These are phyloP conservation scores for mouse (Mus musculus) DNA, from an alignment of 2,113 vertebrate genomes.

Conservation along the genomic window DNA sequence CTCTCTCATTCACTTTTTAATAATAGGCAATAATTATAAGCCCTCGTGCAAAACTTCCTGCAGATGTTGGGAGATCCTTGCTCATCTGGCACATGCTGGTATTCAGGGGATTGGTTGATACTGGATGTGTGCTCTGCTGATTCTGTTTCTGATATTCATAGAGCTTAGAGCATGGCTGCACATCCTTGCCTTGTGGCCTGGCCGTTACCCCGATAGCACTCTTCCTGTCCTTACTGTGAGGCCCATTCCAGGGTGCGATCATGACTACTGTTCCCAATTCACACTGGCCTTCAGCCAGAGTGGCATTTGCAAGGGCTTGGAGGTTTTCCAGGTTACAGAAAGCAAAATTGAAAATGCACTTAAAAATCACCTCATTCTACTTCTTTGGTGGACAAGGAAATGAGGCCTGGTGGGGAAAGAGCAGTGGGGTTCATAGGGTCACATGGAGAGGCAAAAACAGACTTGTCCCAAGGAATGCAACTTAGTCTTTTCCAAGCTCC, in stretches of 20 bases:
- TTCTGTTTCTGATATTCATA: background rate
- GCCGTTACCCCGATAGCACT: background rate
- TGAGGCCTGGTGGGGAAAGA: background rate
- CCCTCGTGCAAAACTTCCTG: constrained; percentile 48
- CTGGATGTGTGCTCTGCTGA: fast-evolving
- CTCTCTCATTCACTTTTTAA: constrained; percentile 71
- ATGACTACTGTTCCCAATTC: fast-evolving
- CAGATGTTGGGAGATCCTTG: background rate
- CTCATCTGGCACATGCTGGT: background rate
- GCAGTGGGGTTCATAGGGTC: fast-evolving
- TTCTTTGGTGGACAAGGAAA: background rate
- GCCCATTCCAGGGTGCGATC: background rate
- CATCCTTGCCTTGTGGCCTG: fast-evolving
- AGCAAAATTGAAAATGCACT: background rate
- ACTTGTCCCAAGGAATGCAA: background rate
- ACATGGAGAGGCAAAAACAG: background rate
- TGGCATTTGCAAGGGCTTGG: background rate
- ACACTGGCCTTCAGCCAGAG: too few species aligned
- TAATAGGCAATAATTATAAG: constrained; percentile 72
- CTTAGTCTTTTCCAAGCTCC: background rate
- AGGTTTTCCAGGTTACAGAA: background rate
- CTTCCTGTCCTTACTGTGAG: too few species aligned
- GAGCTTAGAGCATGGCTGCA: background rate
- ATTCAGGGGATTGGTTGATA: too few species aligned
- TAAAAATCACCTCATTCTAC: background rate